Percentiles rank a stretch among this genome's conserved stretches.
These are phyloP conservation scores for Glomeris marginata DNA, from an alignment of 2,888 invertebrate species.

Conservation along the genomic window DNA sequence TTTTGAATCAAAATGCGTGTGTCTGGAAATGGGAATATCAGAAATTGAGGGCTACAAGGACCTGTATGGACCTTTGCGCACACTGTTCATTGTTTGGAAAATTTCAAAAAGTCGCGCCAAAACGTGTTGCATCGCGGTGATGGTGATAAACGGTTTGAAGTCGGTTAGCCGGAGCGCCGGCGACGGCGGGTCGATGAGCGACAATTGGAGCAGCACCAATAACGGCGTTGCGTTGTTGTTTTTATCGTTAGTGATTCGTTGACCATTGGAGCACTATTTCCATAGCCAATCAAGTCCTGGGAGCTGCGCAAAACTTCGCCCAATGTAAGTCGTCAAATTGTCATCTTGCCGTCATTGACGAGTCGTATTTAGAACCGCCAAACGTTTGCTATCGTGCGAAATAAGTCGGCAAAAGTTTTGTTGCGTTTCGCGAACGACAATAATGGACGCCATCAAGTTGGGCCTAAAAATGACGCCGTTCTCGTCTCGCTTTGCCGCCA, in stretches of 20 bases:
- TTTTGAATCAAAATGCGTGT: too few species aligned
- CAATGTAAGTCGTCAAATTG: constrained; percentile 60
- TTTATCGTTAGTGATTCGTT: constrained; percentile 37
- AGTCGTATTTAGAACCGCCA: constrained; percentile 11
- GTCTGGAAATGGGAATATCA: too few species aligned
- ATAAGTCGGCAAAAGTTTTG: background rate
- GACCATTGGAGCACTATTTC: constrained; percentile 65
- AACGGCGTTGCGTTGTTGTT: constrained; percentile 10
- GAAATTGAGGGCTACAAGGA: too few species aligned
- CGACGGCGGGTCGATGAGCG: constrained; percentile 1
- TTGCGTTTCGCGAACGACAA: background rate
- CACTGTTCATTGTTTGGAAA: too few species aligned
- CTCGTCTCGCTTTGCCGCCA: too few species aligned
- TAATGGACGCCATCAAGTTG: too few species aligned
- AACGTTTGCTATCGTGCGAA: constrained; percentile 8
- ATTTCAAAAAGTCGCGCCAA: too few species aligned
- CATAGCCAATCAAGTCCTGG: constrained; percentile 67
- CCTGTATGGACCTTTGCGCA: too few species aligned
- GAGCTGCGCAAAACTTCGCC: constrained; percentile 41
- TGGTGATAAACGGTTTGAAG: too few species aligned
- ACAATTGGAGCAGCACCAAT: constrained; percentile 10
- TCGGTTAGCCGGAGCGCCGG: too few species aligned
- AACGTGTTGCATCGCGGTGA: too few species aligned
- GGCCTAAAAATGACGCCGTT: too few species aligned
- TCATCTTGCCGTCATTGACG: constrained; percentile 30